phyloP scores from a whole-genome alignment of 2,888 invertebrate species.

The Drosophila dives region DNA sequence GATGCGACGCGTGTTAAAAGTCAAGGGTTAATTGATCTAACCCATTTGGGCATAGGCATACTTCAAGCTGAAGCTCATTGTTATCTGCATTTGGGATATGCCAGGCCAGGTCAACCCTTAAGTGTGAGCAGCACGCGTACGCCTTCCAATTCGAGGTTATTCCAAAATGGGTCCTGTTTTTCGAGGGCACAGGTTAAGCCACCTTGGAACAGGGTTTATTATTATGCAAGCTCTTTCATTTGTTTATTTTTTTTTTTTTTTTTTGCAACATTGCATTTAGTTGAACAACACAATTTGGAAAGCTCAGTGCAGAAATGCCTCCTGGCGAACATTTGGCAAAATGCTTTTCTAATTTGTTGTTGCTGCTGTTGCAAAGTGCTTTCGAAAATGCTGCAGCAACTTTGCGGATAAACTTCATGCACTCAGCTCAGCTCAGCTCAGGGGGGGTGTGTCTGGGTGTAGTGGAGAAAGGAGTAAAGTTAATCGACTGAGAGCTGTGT shows the following conservation, averaged over 20 bases:
- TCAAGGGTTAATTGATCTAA: conserved; percentile 71
- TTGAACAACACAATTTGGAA: conserved; percentile 29
- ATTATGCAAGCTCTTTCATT: conserved; percentile 14
- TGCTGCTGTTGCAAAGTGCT: conserved; percentile 41
- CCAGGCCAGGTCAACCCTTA: conserved; percentile 56
- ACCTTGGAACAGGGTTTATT: not conserved
- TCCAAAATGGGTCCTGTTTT: conserved; percentile 63
- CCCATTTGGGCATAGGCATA: conserved; percentile 34
- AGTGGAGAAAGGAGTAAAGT: conserved; percentile 1
- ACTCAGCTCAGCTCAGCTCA: conserved; percentile 4
- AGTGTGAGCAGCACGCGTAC: conserved; percentile 71
- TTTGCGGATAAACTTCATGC: conserved; percentile 54
- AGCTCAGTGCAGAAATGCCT: conserved; percentile 21
- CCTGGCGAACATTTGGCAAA: conserved; percentile 31
- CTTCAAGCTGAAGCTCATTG: conserved; percentile 10
- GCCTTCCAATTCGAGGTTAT: conserved; percentile 37
- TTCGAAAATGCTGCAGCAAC: conserved; percentile 32
- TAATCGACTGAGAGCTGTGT: conserved; percentile 25
- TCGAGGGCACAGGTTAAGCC: conserved; percentile 16
- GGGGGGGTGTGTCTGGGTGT: not conserved
- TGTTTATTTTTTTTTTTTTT: conserved; percentile 15
- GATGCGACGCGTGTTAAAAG: conserved; percentile 45
- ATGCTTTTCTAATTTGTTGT: conserved; percentile 39
- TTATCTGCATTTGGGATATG: conserved; percentile 57
- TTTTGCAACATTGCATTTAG: conserved; percentile 38